Percentiles rank a stretch among this genome's conserved stretches.
Evolutionary conservation across 2,797 vertebrate species (phyloP).

Genomic region (Anguilla megastoma): DNA sequence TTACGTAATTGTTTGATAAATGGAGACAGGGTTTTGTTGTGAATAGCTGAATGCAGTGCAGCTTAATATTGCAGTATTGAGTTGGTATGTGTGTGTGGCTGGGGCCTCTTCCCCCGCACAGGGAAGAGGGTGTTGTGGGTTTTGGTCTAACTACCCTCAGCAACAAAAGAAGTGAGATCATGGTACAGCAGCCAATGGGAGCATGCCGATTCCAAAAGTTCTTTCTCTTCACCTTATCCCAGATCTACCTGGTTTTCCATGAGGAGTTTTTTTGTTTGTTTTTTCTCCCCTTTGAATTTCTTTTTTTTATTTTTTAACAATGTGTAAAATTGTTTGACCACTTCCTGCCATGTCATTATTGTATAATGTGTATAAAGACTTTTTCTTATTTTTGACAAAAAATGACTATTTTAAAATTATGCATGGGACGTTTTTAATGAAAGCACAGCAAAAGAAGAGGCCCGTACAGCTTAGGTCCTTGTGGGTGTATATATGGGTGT

Average conservation of each 20-base stretch:
- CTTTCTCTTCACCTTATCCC: background rate
- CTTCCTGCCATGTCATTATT: slow-evolving; percentile 3
- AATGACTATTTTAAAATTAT: slow-evolving; percentile 6
- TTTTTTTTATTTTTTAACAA: background rate
- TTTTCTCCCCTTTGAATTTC: background rate
- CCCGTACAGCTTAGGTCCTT: background rate
- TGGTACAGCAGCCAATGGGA: background rate
- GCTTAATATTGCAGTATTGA: background rate
- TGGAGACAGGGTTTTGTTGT: background rate
- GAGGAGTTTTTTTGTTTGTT: background rate
- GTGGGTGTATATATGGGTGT: background rate
- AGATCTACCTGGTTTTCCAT: background rate
- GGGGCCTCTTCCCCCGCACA: background rate
- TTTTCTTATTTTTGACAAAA: slow-evolving; percentile 9
- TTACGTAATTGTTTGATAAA: background rate
- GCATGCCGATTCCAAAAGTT: background rate
- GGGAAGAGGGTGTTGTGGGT: background rate
- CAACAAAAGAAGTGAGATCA: background rate
- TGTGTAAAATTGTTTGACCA: background rate
- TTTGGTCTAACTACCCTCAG: background rate
- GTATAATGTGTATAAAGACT: slow-evolving; percentile 20
- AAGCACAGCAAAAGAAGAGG: background rate
- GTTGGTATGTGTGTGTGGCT: background rate
- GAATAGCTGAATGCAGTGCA: background rate
- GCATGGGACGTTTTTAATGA: background rate